Percentiles rank a stretch among this genome's conserved stretches.
phyloP scores from a whole-genome alignment of 2,797 vertebrate species.

The Leptatherina wallacei region DNA sequence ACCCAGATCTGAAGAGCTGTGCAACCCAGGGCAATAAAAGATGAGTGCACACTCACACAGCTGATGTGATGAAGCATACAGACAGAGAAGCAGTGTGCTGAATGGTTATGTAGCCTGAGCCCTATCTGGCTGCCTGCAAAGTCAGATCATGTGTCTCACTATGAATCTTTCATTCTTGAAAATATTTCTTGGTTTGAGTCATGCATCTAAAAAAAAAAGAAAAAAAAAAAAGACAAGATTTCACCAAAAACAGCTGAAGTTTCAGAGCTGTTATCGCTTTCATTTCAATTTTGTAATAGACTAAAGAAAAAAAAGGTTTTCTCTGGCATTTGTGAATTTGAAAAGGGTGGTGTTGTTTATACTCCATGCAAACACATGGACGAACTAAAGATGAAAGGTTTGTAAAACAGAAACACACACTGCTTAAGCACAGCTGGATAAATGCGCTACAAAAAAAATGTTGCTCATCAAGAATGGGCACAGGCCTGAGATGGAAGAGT shows the following conservation, averaged over 20 bases:
- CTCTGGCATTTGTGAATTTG: neutral
- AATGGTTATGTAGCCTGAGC: constrained; percentile 52
- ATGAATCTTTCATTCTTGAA: constrained; percentile 52
- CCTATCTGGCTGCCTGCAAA: constrained; percentile 61
- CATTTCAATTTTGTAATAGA: constrained; percentile 11
- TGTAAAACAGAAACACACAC: too few species aligned
- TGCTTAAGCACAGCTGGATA: too few species aligned
- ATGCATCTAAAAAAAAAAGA: constrained; percentile 30
- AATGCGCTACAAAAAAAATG: too few species aligned
- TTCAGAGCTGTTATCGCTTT: neutral
- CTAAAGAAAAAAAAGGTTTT: neutral
- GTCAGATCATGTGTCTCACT: constrained; percentile 61
- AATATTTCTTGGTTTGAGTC: constrained; percentile 34
- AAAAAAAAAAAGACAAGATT: neutral
- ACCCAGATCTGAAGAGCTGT: constrained; percentile 23
- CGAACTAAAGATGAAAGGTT: neutral
- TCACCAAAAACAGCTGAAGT: constrained; percentile 1
- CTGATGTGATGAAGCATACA: constrained; percentile 13
- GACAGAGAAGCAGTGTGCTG: constrained; percentile 23
- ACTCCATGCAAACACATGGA: too few species aligned
- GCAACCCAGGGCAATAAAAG: constrained; percentile 40
- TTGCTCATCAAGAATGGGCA: too few species aligned
- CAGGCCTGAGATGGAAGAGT: neutral
- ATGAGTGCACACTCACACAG: constrained; percentile 16
- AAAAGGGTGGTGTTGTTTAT: too few species aligned